Evolutionary conservation across 1,140 invertebrate genomes (phyloP).

Genomic region (Drosophila watanabei): DNA sequence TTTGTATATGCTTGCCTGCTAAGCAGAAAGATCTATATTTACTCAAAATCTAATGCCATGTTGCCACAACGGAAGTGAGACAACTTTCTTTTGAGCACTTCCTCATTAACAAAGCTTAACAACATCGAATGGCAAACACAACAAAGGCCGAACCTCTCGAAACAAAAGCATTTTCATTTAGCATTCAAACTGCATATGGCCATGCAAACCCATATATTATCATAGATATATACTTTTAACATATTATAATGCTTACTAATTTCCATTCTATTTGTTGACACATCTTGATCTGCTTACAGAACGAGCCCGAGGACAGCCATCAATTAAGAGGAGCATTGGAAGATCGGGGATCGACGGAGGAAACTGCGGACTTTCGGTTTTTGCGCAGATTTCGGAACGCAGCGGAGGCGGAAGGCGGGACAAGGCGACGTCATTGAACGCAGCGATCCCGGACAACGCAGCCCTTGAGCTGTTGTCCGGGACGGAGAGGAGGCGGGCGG

Average conservation of each 20-base stretch:
- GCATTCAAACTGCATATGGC: constrained; percentile 38
- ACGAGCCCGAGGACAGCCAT: constrained; percentile 49
- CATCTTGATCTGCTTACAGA: constrained; percentile 53
- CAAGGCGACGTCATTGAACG: constrained; percentile 82
- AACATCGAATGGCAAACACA: constrained; percentile 33
- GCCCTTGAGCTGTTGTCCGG: constrained; percentile 70
- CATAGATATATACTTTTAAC: constrained; percentile 13
- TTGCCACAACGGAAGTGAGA: constrained; percentile 15
- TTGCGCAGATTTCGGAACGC: constrained; percentile 40
- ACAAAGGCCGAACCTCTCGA: constrained; percentile 35
- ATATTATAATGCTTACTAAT: constrained; percentile 50
- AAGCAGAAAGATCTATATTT: not conserved
- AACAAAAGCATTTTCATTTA: constrained; percentile 46
- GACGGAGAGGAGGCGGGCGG: constrained; percentile 50
- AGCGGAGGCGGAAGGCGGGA: constrained; percentile 36
- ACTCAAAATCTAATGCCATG: not conserved
- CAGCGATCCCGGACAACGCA: constrained; percentile 64
- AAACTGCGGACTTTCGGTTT: constrained; percentile 30
- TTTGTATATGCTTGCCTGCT: not conserved
- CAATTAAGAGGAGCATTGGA: constrained; percentile 36
- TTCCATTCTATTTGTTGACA: constrained; percentile 52
- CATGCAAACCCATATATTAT: constrained; percentile 20
- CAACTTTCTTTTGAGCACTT: constrained; percentile 33
- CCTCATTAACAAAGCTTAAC: constrained; percentile 9
- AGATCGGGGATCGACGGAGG: constrained; percentile 34